Conservation (phyloP, 2,888 invertebrate species). For the Leptinotarsa rubiginosa region DNA sequence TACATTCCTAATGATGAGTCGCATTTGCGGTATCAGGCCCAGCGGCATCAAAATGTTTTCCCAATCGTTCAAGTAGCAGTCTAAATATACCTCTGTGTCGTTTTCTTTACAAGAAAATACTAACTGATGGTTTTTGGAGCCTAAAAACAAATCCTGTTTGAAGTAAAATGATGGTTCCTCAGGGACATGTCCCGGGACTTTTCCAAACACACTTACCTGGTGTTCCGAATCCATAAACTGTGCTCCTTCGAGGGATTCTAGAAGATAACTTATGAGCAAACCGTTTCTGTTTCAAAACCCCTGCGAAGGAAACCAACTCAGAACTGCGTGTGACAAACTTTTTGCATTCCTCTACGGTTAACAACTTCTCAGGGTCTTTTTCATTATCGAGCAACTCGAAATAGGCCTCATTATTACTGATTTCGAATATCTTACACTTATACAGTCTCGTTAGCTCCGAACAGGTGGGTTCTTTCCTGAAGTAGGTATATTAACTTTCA, state of each 20-base stretch:
- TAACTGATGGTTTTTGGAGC: slow-evolving; percentile 29
- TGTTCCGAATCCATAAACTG: slow-evolving; percentile 45
- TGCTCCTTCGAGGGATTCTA: slow-evolving; percentile 22
- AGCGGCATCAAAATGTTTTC: slow-evolving; percentile 47
- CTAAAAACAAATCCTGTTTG: slow-evolving; percentile 10
- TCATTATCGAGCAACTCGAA: background rate
- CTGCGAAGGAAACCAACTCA: slow-evolving; percentile 41
- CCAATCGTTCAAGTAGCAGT: slow-evolving; percentile 48
- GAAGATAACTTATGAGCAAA: slow-evolving; percentile 42
- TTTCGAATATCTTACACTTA: slow-evolving; percentile 14
- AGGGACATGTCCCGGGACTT: background rate
- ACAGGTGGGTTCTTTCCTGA: slow-evolving; percentile 29
- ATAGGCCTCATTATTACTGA: slow-evolving; percentile 5
- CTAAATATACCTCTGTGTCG: slow-evolving; percentile 31
- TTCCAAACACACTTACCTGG: slow-evolving; percentile 36
- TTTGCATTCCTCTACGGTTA: slow-evolving; percentile 36
- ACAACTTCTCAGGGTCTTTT: background rate
- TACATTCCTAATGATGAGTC: slow-evolving; percentile 45
- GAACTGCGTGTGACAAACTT: slow-evolving; percentile 27
- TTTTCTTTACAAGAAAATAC: slow-evolving; percentile 37
- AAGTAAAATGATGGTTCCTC: background rate
- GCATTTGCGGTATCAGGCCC: slow-evolving; percentile 48
- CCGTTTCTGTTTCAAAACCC: slow-evolving; percentile 39
- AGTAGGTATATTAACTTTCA: slow-evolving; percentile 13
- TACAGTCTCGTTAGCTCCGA: slow-evolving; percentile 24